Evolutionary conservation across 2,797 vertebrate species (phyloP), one percentile per base, ranked within the genome.

Genomic region (Orestias chungarensis): DNA sequence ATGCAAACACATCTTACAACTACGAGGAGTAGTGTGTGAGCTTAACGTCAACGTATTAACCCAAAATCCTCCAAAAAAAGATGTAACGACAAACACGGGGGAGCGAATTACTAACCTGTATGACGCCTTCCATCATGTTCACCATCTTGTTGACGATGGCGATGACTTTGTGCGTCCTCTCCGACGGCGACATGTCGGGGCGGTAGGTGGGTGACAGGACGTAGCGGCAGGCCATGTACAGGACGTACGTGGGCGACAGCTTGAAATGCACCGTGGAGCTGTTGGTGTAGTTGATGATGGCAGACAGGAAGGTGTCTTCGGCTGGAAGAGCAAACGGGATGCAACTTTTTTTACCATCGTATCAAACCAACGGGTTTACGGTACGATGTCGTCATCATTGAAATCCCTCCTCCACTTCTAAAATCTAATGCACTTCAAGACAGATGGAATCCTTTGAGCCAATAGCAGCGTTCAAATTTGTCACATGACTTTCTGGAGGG

Each of bases 61-160:
- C 6, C 42, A 62, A 33, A 42, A 57, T 23, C 40, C 14, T 31
- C 55, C 47, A 76, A 44, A 57, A 67, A 55, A 33, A 62, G 42
- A 18, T 6, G 3, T 31, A 23, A 35, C 9, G 1, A 11, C 31
- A n/a, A 66, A 49, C 5, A 46, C 6, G 7, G n/a, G n/a, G 35
- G 23, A 62, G 0, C 1, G 20, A 1, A 43, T 42, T 75, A 93
- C 97, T 95, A 86, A 99, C 98, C 97, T 99, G 97, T 89, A 99
- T 99, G 82, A 99, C 98, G 65, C 96, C 96, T 93, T 99, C 98
- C 97, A 99, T 99, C 97, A 98, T 99, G 96, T 94, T 98, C 95
- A 99, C 98, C 98, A 99, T 99, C 96, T 97, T 99, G 96, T 97
- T 99, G 82, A 99, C 96, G 65, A 98, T 96, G 80, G 97, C 96